Evolutionary conservation across 2,888 invertebrate genomes (phyloP).

Genomic region (Leucoptera coffeella): DNA sequence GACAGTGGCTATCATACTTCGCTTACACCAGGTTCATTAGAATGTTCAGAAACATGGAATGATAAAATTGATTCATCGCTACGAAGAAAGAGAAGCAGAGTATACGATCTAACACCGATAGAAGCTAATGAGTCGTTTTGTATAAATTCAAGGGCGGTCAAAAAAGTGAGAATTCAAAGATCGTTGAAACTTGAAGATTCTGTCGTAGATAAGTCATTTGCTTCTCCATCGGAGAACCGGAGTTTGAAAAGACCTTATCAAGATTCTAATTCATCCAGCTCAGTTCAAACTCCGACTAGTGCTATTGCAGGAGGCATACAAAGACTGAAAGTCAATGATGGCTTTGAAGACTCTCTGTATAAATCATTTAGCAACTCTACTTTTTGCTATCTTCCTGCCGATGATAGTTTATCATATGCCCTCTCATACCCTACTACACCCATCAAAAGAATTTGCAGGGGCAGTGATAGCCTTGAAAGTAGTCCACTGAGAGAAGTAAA

Average conservation of each 20-base stretch:
- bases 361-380: neutral
- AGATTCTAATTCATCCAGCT: slow-evolving; percentile 12
- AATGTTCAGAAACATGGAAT: slow-evolving; percentile 21
- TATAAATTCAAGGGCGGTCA: too few relatives aligned
- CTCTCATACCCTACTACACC: slow-evolving; percentile 32
- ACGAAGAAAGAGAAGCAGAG: too few relatives aligned
- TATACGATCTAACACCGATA: too few relatives aligned
- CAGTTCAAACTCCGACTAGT: slow-evolving; percentile 30
- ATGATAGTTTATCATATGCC: slow-evolving; percentile 8
- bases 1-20: slow-evolving; percentile 43
- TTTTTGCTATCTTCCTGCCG: neutral
- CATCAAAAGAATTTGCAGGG: slow-evolving; percentile 22
- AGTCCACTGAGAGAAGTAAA: slow-evolving; percentile 7
- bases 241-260: slow-evolving; percentile 24
- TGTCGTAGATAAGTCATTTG: too few relatives aligned
- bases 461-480: slow-evolving; percentile 5
- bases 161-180: too few relatives aligned
- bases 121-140: too few relatives aligned
- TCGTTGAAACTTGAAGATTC: too few relatives aligned
- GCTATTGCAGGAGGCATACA: slow-evolving; percentile 31
- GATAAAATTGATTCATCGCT: slow-evolving; percentile 21
- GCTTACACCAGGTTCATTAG: slow-evolving; percentile 29
- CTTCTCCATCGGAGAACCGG: too few relatives aligned
- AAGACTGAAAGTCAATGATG: slow-evolving; percentile 28
- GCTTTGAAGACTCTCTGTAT: neutral